Evolutionary conservation across 2,888 invertebrate genomes (phyloP), one percentile per base, ranked within the genome.

Genomic region (Ophioninae sp.): DNA sequence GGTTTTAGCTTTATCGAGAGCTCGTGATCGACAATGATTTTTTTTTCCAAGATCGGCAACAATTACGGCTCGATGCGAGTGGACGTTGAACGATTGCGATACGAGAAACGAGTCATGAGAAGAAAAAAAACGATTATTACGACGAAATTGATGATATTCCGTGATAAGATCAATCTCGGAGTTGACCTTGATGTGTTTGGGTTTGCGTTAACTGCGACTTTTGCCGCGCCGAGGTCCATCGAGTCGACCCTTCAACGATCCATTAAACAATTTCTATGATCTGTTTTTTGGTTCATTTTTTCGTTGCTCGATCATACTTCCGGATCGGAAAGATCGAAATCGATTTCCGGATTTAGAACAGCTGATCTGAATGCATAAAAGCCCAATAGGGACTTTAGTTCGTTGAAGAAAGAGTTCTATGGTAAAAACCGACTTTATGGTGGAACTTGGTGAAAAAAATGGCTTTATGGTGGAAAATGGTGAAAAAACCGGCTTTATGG

Each of bases 1-100:
- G 51, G 17, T 68, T 13, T 51, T 44, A 51, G 68, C 51, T 22
- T 68, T 68, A 68, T 68, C 51, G 68, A 68, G 68, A 51, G 22
- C 68, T 67, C 39, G 17, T 59, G 17, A 59, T 59, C 23, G 30
- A 65, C n/a, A 6, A 39, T 39, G 22, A 37, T 41, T 59, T 10
- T 7, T 59, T 61, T 72, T 64, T 64, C 23, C 20, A 22, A 58
- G 67, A 76, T 7, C 9, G 39, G 1, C 67, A 41, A 65, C 51
- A 51, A 51, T 51, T 13, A 17, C 51, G 6, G 51, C 51, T 51
- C 51, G 13, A 17, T 51, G 10, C 51, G 17, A 17, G 51, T 51
- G 69, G 41, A 22, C 22, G 23, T 56, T 71, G 10, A 69, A 71
- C 71, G n/a, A 79, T 71, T 74, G 41, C n/a, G 71, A 78, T 64